phyloP scores from a whole-genome alignment of 1,140 invertebrate species.

The Atopsyche davidsoni region DNA sequence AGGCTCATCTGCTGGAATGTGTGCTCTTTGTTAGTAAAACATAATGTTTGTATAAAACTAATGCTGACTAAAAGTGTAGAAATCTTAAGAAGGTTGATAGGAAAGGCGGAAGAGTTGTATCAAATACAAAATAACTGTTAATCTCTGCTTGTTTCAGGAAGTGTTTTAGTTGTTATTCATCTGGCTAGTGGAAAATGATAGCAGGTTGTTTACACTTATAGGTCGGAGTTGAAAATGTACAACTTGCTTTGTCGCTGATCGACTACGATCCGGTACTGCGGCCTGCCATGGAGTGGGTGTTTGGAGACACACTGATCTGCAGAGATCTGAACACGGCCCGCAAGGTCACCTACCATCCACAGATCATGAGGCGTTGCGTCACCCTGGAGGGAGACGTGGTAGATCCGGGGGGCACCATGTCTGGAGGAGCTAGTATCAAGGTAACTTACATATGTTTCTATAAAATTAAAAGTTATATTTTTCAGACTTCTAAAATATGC shows the following conservation, averaged over 20 bases:
- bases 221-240: conserved; percentile 75
- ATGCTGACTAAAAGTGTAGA: too few species aligned
- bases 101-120: too few species aligned
- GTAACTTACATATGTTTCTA: conserved; percentile 17
- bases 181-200: too few species aligned
- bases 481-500: background rate
- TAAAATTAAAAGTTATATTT: background rate
- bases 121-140: too few species aligned
- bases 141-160: too few species aligned
- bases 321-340: conserved; percentile 74
- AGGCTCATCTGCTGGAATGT: too few species aligned
- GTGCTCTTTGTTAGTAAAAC: too few species aligned
- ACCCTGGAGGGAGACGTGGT: conserved; percentile 90
- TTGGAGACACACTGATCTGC: conserved; percentile 83
- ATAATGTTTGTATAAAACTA: too few species aligned
- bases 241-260: conserved; percentile 76
- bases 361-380: conserved; percentile 71
- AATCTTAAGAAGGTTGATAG: too few species aligned
- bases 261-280: conserved; percentile 64
- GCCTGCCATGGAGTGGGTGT: conserved; percentile 82
- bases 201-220: conserved; percentile 30
- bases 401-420: conserved; percentile 82
- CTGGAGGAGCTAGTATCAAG: conserved; percentile 68
- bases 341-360: conserved; percentile 65
- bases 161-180: too few species aligned